These are phyloP conservation scores for Pentamera pediparva DNA, from an alignment of 53 echinoderm and acorn worm species.

Conservation along the genomic window DNA sequence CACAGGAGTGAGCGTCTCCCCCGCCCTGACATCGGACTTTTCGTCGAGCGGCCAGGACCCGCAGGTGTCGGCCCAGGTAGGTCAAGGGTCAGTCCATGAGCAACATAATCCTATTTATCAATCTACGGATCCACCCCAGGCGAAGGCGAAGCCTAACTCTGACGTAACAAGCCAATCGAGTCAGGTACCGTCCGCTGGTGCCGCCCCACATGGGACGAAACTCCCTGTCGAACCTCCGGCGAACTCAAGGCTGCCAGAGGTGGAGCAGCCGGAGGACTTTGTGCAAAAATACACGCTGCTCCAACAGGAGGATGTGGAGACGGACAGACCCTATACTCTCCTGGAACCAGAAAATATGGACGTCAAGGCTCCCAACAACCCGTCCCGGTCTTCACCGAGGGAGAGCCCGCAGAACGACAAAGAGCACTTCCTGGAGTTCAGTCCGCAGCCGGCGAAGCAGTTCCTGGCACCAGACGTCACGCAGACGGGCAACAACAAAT, in stretches of 20 bases:
- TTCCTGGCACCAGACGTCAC: not conserved
- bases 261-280: not conserved
- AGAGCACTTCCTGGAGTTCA: not conserved
- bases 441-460: not conserved
- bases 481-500: not conserved
- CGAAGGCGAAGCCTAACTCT: not conserved
- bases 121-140: not conserved
- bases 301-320: not conserved
- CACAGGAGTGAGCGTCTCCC: slow-evolving; percentile 47
- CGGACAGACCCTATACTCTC: too few species aligned
- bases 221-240: not conserved
- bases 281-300: slow-evolving; percentile 23
- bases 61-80: not conserved
- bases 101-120: slow-evolving; percentile 29
- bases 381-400: not conserved
- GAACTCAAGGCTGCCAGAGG: not conserved
- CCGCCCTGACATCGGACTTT: slow-evolving; percentile 26
- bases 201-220: not conserved
- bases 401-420: not conserved
- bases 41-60: not conserved
- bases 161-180: not conserved
- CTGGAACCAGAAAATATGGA: too few species aligned
- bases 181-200: not conserved
- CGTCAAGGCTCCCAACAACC: not conserved
- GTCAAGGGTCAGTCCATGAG: slow-evolving; percentile 2